These are phyloP conservation scores for Craniophora ligustri DNA, from an alignment of 2,888 invertebrate species.

Conservation along the genomic window DNA sequence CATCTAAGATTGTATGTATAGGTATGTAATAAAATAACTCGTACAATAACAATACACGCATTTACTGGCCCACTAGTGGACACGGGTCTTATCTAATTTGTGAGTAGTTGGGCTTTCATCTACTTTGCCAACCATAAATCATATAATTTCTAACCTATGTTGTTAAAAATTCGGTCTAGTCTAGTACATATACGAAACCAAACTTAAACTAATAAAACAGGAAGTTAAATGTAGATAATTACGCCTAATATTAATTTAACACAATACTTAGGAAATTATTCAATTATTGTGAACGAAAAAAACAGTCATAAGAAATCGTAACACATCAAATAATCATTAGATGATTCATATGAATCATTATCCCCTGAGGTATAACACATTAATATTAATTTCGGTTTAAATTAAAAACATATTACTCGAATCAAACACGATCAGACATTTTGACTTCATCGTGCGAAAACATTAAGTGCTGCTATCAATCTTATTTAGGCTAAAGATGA, in stretches of 20 bases:
- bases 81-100: too few species aligned
- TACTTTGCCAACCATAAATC: too few species aligned
- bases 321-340: slow-evolving; percentile 54
- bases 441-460: slow-evolving; percentile 27
- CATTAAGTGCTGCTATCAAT: slow-evolving; percentile 32
- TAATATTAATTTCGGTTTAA: slow-evolving; percentile 35
- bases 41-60: too few species aligned
- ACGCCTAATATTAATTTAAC: not conserved
- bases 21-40: too few species aligned
- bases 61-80: too few species aligned
- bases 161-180: too few species aligned
- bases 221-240: too few species aligned
- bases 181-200: too few species aligned
- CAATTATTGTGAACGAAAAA: slow-evolving; percentile 4
- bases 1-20: too few species aligned
- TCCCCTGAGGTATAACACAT: slow-evolving; percentile 15
- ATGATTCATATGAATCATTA: slow-evolving; percentile 51
- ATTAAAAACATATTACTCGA: slow-evolving; percentile 44
- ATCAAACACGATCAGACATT: slow-evolving; percentile 14
- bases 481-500: slow-evolving; percentile 9
- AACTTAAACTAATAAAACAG: too few species aligned
- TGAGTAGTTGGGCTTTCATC: too few species aligned
- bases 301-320: slow-evolving; percentile 14
- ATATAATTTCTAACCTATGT: too few species aligned
- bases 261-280: not conserved